A percentile compares a stretch with the other conserved stretches of the same genome.
Evolutionary conservation across 2,888 invertebrate species (phyloP).

Genomic region (Sipha maydis): DNA sequence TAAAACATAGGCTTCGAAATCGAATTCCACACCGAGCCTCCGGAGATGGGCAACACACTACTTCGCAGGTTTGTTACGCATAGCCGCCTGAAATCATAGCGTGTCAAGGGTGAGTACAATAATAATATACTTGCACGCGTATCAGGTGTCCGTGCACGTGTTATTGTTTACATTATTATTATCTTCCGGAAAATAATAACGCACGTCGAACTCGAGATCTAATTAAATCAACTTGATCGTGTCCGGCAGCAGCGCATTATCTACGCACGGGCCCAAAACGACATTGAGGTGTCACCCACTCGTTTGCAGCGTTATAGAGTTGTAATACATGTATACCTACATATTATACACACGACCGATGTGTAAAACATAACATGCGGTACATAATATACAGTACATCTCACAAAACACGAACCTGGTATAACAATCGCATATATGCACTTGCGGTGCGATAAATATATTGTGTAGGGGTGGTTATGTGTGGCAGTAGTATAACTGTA

Average conservation of each 20-base stretch:
- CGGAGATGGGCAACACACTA: constrained; percentile 24
- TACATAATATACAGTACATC: too few relatives aligned
- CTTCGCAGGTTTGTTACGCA: constrained; percentile 6
- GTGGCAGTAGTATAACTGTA: too few relatives aligned
- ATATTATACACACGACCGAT: not conserved
- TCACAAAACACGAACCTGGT: not conserved
- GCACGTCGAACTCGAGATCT: not conserved
- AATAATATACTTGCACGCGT: not conserved
- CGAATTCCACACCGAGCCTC: constrained; percentile 24
- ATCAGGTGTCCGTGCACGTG: constrained; percentile 16
- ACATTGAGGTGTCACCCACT: constrained; percentile 7
- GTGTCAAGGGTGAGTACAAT: constrained; percentile 43
- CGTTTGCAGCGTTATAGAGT: not conserved
- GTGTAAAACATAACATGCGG: not conserved
- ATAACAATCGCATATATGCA: not conserved
- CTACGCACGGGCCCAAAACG: not conserved
- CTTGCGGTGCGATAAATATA: not conserved
- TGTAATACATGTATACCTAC: not conserved
- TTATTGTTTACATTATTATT: constrained; percentile 42
- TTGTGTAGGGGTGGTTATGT: too few relatives aligned
- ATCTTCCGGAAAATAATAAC: not conserved
- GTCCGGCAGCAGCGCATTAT: not conserved
- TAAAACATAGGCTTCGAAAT: not conserved
- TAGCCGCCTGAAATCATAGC: not conserved
- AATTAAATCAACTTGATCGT: constrained; percentile 34